A percentile compares a stretch with the other conserved stretches of the same genome.
Conservation (phyloP, 2,888 invertebrate genomes). For the Dusona sp. region DNA sequence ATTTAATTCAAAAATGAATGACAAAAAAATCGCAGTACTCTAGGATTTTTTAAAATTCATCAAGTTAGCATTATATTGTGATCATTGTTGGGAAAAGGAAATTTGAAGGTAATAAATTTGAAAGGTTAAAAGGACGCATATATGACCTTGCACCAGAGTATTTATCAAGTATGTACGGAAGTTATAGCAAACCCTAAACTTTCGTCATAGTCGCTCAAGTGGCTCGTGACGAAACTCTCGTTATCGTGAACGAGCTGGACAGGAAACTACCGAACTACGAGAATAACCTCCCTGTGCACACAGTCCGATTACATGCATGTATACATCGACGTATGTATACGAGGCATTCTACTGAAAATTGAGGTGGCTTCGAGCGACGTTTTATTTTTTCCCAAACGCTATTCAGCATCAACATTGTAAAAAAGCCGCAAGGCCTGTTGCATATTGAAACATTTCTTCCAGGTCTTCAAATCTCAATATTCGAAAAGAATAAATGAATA, state of each 20-base stretch:
- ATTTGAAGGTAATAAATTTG: not conserved
- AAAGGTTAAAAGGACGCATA: not conserved
- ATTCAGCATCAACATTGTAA: not conserved
- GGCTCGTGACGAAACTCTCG: constrained; percentile 61
- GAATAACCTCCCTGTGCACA: constrained; percentile 15
- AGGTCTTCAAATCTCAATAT: not conserved
- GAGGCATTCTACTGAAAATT: constrained; percentile 5
- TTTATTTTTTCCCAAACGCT: not conserved
- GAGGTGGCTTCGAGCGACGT: not conserved
- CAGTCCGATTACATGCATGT: not conserved
- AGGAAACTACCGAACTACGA: constrained; percentile 46
- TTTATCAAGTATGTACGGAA: constrained; percentile 19
- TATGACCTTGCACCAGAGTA: not conserved
- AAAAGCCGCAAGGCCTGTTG: not conserved
- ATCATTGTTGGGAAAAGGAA: not conserved
- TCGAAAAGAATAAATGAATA: not conserved
- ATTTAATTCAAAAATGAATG: not conserved
- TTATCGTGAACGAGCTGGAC: constrained; percentile 59
- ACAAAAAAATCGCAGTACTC: not conserved
- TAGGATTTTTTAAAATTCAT: not conserved
- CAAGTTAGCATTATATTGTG: not conserved
- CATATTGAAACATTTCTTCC: not conserved
- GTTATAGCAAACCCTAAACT: constrained; percentile 30
- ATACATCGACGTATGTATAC: not conserved
- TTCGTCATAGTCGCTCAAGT: constrained; percentile 50